Conservation (phyloP, 2,797 vertebrate genomes). For the Micromesistius poutassou region DNA sequence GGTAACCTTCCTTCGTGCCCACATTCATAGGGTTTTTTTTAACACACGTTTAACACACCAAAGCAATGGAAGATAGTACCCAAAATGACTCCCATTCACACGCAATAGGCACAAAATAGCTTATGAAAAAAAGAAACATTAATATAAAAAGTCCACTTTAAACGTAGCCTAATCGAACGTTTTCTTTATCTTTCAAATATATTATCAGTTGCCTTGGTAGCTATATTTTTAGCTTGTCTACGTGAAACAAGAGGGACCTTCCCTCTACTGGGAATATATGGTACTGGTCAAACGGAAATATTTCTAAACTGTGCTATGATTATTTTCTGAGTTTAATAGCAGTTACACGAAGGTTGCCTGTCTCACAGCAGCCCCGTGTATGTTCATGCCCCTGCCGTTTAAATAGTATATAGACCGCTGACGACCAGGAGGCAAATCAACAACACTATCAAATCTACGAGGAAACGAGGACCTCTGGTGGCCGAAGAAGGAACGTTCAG, state of each 20-base stretch:
- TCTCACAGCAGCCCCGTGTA: not conserved
- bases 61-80: not conserved
- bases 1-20: not conserved
- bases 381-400: not conserved
- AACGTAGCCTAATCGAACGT: not conserved
- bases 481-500: slow-evolving; percentile 62
- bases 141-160: not conserved
- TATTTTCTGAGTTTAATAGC: not conserved
- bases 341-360: not conserved
- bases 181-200: not conserved
- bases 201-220: not conserved
- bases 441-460: not conserved
- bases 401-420: not conserved
- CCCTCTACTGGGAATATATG: not conserved
- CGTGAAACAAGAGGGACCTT: not conserved
- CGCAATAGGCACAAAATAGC: slow-evolving; percentile 5
- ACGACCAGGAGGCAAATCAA: not conserved
- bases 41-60: not conserved
- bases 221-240: not conserved
- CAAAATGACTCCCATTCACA: not conserved
- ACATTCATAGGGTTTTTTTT: not conserved
- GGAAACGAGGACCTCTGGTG: slow-evolving; percentile 27
- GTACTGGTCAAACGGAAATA: not conserved
- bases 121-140: not conserved
- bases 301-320: not conserved